Evolutionary conservation across 2,888 invertebrate genomes (phyloP).

Genomic region (Tetranychus truncatus): DNA sequence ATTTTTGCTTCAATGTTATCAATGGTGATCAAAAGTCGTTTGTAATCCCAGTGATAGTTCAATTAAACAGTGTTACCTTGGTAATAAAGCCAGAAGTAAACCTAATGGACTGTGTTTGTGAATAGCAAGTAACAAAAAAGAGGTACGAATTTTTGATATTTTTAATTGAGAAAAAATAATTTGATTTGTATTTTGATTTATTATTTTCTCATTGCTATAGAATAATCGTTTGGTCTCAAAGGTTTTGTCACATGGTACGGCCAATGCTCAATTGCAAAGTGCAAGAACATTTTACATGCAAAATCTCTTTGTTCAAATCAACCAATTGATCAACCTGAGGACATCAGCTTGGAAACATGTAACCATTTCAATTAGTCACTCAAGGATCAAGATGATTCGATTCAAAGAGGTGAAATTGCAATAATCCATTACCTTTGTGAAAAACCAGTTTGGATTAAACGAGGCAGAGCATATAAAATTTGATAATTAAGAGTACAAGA

Average conservation of each 20-base stretch:
- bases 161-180: background rate
- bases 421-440: background rate
- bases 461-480: too few species aligned
- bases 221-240: too few species aligned
- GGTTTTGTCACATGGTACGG: too few species aligned
- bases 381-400: background rate
- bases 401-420: background rate
- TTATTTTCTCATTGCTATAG: too few species aligned
- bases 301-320: background rate
- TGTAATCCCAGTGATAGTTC: too few species aligned
- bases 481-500: background rate
- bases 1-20: too few species aligned
- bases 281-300: too few species aligned
- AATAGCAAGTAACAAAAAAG: background rate
- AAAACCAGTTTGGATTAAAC: background rate
- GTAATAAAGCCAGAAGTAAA: slow-evolving; percentile 27
- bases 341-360: slow-evolving; percentile 4
- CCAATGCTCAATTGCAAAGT: too few species aligned
- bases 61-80: slow-evolving; percentile 24
- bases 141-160: background rate
- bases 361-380: background rate
- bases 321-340: background rate
- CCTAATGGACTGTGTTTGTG: slow-evolving; percentile 26
- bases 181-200: background rate
- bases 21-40: too few species aligned